A percentile compares a stretch with the other conserved stretches of the same genome.
These are phyloP conservation scores for Typhlomys cinereus DNA, from an alignment of 2,113 vertebrate species.

Conservation along the genomic window DNA sequence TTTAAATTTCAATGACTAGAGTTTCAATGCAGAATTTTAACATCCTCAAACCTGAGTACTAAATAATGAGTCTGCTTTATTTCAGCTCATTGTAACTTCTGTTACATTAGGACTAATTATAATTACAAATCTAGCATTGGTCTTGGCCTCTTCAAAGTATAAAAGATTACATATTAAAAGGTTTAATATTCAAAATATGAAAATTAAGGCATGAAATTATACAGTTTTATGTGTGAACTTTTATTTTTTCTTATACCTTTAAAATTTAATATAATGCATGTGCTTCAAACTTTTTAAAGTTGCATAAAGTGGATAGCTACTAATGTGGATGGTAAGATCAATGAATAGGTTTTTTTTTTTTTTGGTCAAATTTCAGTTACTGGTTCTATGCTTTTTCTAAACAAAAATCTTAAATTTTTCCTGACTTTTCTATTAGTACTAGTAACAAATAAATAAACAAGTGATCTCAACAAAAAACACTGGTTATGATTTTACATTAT, in stretches of 20 bases:
- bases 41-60: neutral
- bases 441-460: neutral
- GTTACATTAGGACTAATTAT: conserved; percentile 2
- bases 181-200: conserved; percentile 47
- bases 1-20: neutral
- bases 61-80: neutral
- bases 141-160: conserved; percentile 23
- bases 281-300: neutral
- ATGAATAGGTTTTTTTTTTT: neutral
- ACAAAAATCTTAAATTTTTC: neutral
- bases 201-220: too few species aligned
- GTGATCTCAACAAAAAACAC: neutral
- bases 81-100: conserved; percentile 18
- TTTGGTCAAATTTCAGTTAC: neutral
- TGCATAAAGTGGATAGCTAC: neutral
- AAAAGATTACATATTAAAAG: neutral
- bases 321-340: neutral
- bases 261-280: neutral
- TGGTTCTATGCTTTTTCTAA: neutral
- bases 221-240: conserved; percentile 14
- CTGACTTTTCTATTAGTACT: conserved; percentile 5
- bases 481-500: neutral
- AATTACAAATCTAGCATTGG: conserved; percentile 22
- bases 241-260: conserved; percentile 30
- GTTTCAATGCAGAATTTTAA: conserved; percentile 38